phyloP scores from a whole-genome alignment of 2,797 vertebrate species.

The Tiaroga cobitis region DNA sequence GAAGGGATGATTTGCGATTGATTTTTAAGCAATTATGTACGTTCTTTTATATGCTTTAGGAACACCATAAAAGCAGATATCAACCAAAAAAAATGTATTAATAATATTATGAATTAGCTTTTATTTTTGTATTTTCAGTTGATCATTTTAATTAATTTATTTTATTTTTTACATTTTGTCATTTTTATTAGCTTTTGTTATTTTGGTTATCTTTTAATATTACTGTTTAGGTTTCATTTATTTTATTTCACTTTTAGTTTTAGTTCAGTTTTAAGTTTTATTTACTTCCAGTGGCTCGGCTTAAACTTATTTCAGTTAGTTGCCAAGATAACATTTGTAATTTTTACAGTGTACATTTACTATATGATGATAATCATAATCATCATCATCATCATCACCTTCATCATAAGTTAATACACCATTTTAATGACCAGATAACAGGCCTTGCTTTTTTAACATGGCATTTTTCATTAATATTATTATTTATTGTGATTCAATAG shows the following conservation, averaged over 20 bases:
- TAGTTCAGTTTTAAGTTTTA: neutral
- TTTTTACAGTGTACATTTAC: neutral
- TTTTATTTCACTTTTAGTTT: neutral
- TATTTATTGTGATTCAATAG: too few relatives aligned
- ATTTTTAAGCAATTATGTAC: neutral
- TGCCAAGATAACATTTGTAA: neutral
- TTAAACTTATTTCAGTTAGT: neutral
- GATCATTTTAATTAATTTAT: neutral
- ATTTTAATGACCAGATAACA: too few relatives aligned
- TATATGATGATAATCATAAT: neutral
- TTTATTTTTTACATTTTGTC: neutral
- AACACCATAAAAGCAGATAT: neutral
- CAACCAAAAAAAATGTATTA: too few relatives aligned
- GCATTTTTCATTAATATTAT: too few relatives aligned
- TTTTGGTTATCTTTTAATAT: neutral
- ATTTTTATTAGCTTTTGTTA: neutral
- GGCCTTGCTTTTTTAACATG: too few relatives aligned
- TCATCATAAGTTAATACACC: too few relatives aligned
- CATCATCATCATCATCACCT: too few relatives aligned
- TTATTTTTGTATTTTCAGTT: too few relatives aligned
- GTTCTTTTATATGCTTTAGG: neutral
- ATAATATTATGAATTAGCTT: neutral
- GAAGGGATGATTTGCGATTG: neutral
- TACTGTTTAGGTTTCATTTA: neutral
- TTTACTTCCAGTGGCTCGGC: neutral